These are phyloP conservation scores for Mobula birostris DNA, from an alignment of 2,113 vertebrate species.

Conservation along the genomic window DNA sequence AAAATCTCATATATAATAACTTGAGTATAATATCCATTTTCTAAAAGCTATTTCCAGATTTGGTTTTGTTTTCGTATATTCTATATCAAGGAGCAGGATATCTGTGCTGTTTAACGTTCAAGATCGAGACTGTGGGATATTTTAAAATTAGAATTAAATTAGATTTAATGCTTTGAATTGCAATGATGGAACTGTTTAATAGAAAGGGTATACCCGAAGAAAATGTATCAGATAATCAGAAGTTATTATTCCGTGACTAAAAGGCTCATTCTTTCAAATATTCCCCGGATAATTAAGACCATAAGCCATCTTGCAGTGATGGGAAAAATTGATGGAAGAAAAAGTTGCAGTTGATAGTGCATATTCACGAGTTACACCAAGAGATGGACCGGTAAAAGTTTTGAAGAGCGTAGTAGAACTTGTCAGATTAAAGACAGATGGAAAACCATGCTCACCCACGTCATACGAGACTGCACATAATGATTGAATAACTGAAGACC, in stretches of 20 bases:
- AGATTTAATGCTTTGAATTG: neutral
- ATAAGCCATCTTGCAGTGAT: too few species aligned
- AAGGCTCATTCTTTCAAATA: neutral
- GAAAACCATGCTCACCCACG: too few species aligned
- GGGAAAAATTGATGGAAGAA: too few species aligned
- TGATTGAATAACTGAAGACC: too few species aligned
- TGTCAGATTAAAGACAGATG: too few species aligned
- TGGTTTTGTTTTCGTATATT: neutral
- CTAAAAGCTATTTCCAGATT: neutral
- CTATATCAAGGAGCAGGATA: neutral
- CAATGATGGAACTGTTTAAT: neutral
- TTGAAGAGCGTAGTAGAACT: too few species aligned
- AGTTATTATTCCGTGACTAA: neutral
- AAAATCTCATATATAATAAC: neutral
- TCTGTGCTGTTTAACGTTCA: neutral
- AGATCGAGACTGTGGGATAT: neutral
- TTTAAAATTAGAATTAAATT: neutral
- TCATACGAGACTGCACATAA: too few species aligned
- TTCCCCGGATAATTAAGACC: neutral
- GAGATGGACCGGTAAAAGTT: too few species aligned
- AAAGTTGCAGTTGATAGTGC: too few species aligned
- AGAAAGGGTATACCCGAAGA: neutral
- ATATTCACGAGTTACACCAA: too few species aligned
- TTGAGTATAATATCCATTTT: neutral
- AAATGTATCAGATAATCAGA: neutral